These are phyloP conservation scores for Steinernema hermaphroditum DNA, from an alignment of 2,888 invertebrate genomes.

Conservation along the genomic window DNA sequence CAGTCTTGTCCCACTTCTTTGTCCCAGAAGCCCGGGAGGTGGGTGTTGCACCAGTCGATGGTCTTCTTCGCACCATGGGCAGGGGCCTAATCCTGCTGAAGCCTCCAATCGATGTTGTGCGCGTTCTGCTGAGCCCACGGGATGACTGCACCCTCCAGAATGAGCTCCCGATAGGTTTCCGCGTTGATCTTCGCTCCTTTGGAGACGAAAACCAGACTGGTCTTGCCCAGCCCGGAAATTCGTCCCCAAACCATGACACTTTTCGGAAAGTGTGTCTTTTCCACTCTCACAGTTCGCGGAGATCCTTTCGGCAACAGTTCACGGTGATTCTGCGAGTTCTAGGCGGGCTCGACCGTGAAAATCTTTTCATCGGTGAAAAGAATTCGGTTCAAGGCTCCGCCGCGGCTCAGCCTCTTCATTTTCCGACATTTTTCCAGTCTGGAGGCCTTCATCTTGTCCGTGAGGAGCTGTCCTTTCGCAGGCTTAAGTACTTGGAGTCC, in stretches of 20 bases:
- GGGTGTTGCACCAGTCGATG: neutral
- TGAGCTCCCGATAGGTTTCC: neutral
- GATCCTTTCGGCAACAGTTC: too few species aligned
- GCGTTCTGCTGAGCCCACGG: neutral
- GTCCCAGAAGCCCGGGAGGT: neutral
- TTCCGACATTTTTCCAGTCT: neutral
- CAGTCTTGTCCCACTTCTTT: conserved; percentile 12
- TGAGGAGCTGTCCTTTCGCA: too few species aligned
- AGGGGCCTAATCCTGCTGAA: too few species aligned
- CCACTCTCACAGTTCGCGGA: too few species aligned
- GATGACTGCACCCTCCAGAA: neutral
- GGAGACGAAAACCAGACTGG: too few species aligned
- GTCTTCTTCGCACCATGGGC: too few species aligned
- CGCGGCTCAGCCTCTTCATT: neutral
- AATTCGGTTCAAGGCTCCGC: neutral
- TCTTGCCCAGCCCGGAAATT: neutral
- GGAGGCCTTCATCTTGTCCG: too few species aligned
- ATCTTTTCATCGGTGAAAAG: neutral
- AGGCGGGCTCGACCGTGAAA: neutral
- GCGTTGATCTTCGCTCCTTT: neutral
- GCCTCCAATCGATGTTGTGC: neutral
- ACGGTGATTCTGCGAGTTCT: too few species aligned
- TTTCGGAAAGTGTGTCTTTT: neutral
- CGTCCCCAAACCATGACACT: neutral
- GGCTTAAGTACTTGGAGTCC: too few species aligned